Conservation (phyloP, 1,140 invertebrate species). For the Bactericera cockerelli region DNA sequence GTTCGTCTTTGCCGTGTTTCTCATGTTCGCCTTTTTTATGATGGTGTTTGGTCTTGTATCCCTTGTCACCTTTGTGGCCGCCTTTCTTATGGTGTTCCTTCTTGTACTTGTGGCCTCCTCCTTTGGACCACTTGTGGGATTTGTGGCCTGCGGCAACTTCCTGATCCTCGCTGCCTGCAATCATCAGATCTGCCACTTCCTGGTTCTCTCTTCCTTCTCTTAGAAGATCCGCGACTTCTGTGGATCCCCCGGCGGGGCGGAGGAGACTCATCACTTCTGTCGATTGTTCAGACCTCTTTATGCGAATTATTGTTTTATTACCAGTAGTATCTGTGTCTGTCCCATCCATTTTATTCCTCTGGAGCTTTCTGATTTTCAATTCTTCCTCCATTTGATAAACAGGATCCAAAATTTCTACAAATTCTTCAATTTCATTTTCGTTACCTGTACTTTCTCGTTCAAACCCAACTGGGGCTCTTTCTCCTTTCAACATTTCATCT, state of each 20-base stretch:
- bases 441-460: background rate
- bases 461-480: background rate
- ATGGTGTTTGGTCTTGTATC: constrained; percentile 46
- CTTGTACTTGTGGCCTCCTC: constrained; percentile 45
- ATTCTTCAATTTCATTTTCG: background rate
- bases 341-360: no score
- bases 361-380: background rate
- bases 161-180: constrained; percentile 1
- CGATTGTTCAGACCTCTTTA: background rate
- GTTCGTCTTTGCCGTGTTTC: constrained; percentile 50
- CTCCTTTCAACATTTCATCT: background rate
- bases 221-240: background rate
- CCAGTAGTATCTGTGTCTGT: no score
- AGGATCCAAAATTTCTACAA: constrained; percentile 18
- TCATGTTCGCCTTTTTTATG: constrained; percentile 51
- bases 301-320: no score
- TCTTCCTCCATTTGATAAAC: background rate
- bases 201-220: background rate
- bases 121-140: constrained; percentile 29
- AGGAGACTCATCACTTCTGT: no score
- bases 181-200: background rate
- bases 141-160: constrained; percentile 14
- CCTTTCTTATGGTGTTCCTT: constrained; percentile 42
- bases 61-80: constrained; percentile 48
- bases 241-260: background rate